Conservation (phyloP, 53 echinoderm and acorn worm species). For the Pentamera pediparva region DNA sequence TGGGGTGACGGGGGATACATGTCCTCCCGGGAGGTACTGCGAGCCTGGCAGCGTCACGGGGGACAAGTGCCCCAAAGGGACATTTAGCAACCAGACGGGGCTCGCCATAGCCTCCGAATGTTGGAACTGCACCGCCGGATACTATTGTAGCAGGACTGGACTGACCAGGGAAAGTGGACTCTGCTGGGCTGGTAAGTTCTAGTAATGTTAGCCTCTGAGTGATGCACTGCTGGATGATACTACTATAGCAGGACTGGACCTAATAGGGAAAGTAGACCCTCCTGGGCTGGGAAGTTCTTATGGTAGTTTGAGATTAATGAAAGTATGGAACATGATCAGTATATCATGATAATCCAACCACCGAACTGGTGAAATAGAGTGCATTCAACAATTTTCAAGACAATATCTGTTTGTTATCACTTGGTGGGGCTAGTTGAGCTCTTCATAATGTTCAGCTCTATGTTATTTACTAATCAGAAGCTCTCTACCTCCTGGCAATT, state of each 20-base stretch:
- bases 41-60: slow-evolving; percentile 72
- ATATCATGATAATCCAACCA: not conserved
- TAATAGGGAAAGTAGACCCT: slow-evolving; percentile 58
- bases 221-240: slow-evolving; percentile 91
- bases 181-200: slow-evolving; percentile 59
- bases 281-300: slow-evolving; percentile 60
- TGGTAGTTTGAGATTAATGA: too few relatives aligned
- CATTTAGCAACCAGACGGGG: slow-evolving; percentile 69
- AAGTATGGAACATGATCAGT: too few relatives aligned
- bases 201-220: too few relatives aligned
- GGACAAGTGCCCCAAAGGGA: slow-evolving; percentile 73
- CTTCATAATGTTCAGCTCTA: too few relatives aligned
- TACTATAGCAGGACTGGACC: slow-evolving; percentile 75
- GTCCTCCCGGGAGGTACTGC: slow-evolving; percentile 85
- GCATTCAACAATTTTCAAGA: not conserved
- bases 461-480: too few relatives aligned
- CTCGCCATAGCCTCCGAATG: slow-evolving; percentile 59
- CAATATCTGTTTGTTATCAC: too few relatives aligned
- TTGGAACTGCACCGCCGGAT: slow-evolving; percentile 86
- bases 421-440: too few relatives aligned
- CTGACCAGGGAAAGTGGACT: slow-evolving; percentile 60
- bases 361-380: not conserved
- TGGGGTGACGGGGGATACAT: slow-evolving; percentile 69
- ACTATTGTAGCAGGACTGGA: slow-evolving; percentile 77
- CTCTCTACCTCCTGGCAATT: too few relatives aligned